Base-by-base conservation (phyloP, 2,113 vertebrate species). In the Anolis sagrei region DNA sequence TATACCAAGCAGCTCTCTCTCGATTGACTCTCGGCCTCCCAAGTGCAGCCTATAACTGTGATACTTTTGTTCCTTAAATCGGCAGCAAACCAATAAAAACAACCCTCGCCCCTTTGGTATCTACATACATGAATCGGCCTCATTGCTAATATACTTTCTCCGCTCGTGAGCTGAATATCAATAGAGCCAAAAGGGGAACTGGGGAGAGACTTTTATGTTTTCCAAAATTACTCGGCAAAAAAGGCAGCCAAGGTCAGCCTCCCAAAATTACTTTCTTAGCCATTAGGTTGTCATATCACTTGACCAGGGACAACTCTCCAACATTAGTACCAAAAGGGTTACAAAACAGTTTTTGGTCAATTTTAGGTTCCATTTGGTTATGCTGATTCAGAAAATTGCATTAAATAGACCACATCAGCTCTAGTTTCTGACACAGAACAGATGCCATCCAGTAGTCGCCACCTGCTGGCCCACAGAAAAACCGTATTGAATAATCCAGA, bases 81-180 rank as follows among this genome's bases (percentile, higher is more conserved):
- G 85, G 95, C 95, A 92, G 7, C 64, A 51, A 79, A 95, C 97
- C 96, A 96, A 95, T 36, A 86, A 91, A 96, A 96, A 92, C 93
- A 96, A 66, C 92, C 92, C 95, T 5, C 39, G 5, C 39, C 93
- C 90, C 90, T 88, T 86, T 87, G 92, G 83, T 36, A 88, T 93
- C 93, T 94, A 68, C 91, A 95, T 94, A 93, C 82, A 91, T 93
- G 89, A 93, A 93, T 92, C 91, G 19, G 86, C 89, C 92, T 36
- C 74, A 70, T 84, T 92, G 92, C 76, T 96, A 92, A 87, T 82
- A 86, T n/a, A 87, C 89, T 89, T 93, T 93, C 92, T 81, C 21
- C 39, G 3, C 88, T 90, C 81, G 54, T 44, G 86, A 84, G 93
- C 91, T 91, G 91, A 94, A 92, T 85, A 87, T 91, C 85, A 87